Evolutionary conservation across 1,140 invertebrate genomes (phyloP).

Genomic region (Asbolus verrucosus): DNA sequence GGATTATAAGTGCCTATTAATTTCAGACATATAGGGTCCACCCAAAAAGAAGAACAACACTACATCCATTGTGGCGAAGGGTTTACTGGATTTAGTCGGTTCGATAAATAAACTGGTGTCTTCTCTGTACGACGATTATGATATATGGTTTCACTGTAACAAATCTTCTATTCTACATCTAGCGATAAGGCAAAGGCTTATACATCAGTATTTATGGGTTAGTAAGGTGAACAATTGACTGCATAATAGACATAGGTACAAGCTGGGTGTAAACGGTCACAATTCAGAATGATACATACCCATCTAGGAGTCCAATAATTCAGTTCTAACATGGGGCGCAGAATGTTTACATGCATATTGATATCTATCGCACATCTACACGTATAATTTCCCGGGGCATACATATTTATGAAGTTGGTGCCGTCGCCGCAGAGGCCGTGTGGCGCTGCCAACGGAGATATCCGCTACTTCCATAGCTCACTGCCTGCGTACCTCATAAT

Average conservation of each 20-base stretch:
- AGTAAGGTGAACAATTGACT: conserved; percentile 8
- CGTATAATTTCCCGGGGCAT: conserved; percentile 61
- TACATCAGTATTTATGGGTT: background rate
- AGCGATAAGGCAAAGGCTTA: too few relatives aligned
- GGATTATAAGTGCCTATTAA: too few relatives aligned
- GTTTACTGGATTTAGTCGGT: too few relatives aligned
- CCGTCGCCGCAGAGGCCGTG: conserved; percentile 44
- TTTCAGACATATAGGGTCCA: too few relatives aligned
- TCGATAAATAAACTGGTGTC: too few relatives aligned
- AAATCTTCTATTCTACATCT: too few relatives aligned
- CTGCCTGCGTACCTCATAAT: conserved; percentile 59
- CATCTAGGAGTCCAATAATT: conserved; percentile 58
- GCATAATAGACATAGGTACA: conserved; percentile 42
- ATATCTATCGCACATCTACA: conserved; percentile 64
- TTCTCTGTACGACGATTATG: too few relatives aligned
- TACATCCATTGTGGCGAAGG: too few relatives aligned
- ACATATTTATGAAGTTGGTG: conserved; percentile 61
- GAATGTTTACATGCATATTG: conserved; percentile 65
- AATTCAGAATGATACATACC: conserved; percentile 52
- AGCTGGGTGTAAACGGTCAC: conserved; percentile 39
- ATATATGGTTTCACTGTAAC: too few relatives aligned
- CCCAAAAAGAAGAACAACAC: too few relatives aligned
- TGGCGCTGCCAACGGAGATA: conserved; percentile 51
- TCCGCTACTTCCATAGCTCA: conserved; percentile 57
- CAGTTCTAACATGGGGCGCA: conserved; percentile 60